Percentiles rank a stretch among this genome's conserved stretches.
Conservation (phyloP, 2,888 invertebrate species). For the Tetragnatha montana region DNA sequence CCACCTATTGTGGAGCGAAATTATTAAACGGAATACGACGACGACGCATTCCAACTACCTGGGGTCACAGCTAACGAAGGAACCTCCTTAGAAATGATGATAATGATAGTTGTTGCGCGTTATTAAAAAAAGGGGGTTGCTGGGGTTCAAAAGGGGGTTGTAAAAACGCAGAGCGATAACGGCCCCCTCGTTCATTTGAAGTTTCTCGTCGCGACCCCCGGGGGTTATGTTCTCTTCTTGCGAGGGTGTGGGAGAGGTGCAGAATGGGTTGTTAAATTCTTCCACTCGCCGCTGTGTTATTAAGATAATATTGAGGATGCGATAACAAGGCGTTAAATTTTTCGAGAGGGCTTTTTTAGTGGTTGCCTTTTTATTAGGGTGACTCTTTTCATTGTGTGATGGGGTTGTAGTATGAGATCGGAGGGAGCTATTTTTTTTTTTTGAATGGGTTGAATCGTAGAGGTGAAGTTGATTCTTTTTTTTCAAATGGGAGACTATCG, state of each 20-base stretch:
- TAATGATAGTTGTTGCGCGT: constrained; percentile 43
- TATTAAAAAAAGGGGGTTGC: constrained; percentile 28
- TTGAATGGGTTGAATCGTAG: not conserved
- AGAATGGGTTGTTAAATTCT: constrained; percentile 61
- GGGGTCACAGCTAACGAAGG: constrained; percentile 57
- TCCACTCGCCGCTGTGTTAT: constrained; percentile 44
- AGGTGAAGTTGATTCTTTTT: too few relatives aligned
- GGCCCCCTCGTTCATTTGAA: constrained; percentile 67
- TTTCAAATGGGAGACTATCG: too few relatives aligned
- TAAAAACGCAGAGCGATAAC: constrained; percentile 65
- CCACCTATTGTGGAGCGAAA: constrained; percentile 39
- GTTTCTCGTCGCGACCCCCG: constrained; percentile 48
- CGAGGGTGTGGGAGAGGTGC: constrained; percentile 19
- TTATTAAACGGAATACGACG: constrained; percentile 62
- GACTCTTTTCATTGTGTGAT: constrained; percentile 22
- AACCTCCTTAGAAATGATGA: constrained; percentile 51
- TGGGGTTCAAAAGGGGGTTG: constrained; percentile 26
- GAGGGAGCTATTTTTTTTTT: not conserved
- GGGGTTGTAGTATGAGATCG: not conserved
- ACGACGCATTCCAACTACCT: constrained; percentile 45
- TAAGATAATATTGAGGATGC: constrained; percentile 66
- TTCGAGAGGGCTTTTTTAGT: constrained; percentile 29
- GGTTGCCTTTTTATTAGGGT: constrained; percentile 8
- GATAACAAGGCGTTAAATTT: constrained; percentile 70
- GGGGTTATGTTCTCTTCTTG: constrained; percentile 64